Conservation (phyloP, 2,113 vertebrate genomes). For the Peromyscus maniculatus region DNA sequence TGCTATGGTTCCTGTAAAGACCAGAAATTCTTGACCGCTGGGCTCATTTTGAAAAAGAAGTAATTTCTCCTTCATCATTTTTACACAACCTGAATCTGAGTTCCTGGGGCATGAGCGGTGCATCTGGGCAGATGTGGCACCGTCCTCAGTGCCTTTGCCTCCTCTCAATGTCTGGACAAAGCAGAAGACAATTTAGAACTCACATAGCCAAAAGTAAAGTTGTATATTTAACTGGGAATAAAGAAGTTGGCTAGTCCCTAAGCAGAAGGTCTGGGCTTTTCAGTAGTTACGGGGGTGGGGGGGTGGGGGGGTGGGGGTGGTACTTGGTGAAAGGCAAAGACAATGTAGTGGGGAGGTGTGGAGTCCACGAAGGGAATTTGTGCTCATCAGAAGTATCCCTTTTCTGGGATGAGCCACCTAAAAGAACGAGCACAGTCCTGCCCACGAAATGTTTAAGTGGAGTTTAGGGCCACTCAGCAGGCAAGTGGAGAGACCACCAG, state of each 20-base stretch:
- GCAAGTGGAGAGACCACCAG: no score
- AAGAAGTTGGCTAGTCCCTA: not conserved
- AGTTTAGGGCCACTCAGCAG: not conserved
- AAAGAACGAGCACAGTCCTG: not conserved
- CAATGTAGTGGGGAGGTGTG: no score
- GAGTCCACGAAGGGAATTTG: not conserved
- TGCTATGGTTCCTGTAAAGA: not conserved
- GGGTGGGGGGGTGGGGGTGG: no score
- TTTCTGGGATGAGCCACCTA: not conserved
- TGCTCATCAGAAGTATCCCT: not conserved
- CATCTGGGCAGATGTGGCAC: no score
- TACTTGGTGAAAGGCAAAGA: not conserved
- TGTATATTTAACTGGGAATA: not conserved
- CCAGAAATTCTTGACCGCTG: not conserved
- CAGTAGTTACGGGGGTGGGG: not conserved
- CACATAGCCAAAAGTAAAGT: not conserved
- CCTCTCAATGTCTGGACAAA: not conserved
- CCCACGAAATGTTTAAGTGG: not conserved
- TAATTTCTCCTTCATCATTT: not conserved
- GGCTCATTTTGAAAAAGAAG: not conserved
- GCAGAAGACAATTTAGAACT: not conserved
- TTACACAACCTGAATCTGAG: not conserved
- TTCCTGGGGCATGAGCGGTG: not conserved
- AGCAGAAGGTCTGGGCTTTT: not conserved
- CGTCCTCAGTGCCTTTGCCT: not conserved